phyloP scores from a whole-genome alignment of 2,797 vertebrate genomes.

The Gallinago nigripennis region DNA sequence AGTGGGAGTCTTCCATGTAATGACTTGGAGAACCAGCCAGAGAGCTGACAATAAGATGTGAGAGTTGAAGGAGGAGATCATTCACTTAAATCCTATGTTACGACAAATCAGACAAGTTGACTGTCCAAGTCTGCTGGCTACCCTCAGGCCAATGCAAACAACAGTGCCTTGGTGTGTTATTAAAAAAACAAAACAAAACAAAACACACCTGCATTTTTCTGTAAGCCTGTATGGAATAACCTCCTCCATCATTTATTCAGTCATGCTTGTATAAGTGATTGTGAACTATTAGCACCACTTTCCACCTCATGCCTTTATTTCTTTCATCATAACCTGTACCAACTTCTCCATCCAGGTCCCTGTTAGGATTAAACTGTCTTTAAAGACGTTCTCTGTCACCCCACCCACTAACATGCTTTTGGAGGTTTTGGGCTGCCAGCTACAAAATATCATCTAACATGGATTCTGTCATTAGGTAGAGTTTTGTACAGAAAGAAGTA shows the following conservation, averaged over 20 bases:
- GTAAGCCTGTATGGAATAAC: neutral
- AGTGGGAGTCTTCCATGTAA: neutral
- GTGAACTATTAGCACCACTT: neutral
- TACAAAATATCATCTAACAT: neutral
- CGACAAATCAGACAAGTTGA: neutral
- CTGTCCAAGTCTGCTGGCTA: neutral
- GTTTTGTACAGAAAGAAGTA: neutral
- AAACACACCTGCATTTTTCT: neutral
- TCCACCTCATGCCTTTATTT: neutral
- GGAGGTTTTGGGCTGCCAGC: neutral
- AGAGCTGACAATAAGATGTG: neutral
- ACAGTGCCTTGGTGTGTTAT: neutral
- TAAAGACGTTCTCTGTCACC: neutral
- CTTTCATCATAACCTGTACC: neutral
- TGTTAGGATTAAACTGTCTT: neutral
- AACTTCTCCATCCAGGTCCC: neutral
- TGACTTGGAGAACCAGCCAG: neutral
- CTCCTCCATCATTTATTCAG: neutral
- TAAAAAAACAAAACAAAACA: neutral
- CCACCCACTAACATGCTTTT: neutral
- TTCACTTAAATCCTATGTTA: neutral
- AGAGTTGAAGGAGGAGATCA: neutral
- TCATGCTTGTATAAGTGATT: neutral
- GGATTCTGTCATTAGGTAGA: neutral
- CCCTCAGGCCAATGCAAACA: neutral